Conservation (phyloP, 2,888 invertebrate species). For the Nysson spinosus region DNA sequence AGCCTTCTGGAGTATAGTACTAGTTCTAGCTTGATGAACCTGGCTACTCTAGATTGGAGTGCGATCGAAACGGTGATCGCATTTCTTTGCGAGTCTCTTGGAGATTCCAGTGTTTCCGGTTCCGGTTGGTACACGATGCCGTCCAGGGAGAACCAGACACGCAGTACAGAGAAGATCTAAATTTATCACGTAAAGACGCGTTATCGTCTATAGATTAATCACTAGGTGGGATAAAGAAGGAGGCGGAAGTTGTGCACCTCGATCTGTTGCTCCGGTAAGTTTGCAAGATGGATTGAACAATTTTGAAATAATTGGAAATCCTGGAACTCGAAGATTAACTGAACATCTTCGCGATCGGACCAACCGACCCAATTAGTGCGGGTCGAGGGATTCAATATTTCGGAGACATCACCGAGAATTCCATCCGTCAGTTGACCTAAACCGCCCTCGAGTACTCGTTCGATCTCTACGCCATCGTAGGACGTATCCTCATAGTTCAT, state of each 20-base stretch:
- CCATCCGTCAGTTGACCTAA: constrained; percentile 91
- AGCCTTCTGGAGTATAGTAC: constrained; percentile 91
- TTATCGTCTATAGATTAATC: too few relatives aligned
- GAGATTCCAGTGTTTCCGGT: constrained; percentile 82
- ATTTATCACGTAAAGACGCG: too few relatives aligned
- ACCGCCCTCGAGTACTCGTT: constrained; percentile 82
- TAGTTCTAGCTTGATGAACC: constrained; percentile 86
- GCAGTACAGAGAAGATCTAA: constrained; percentile 87
- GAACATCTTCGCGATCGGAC: constrained; percentile 85
- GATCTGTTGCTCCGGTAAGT: constrained; percentile 88
- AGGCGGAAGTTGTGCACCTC: too few relatives aligned
- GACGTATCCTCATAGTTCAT: constrained; percentile 85
- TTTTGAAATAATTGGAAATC: constrained; percentile 84
- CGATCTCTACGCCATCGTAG: constrained; percentile 84
- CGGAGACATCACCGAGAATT: constrained; percentile 81
- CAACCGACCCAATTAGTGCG: constrained; percentile 89
- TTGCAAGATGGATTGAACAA: constrained; percentile 70
- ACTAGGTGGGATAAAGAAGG: too few relatives aligned
- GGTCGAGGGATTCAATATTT: constrained; percentile 54
- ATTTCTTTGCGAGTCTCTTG: neutral
- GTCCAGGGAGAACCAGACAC: constrained; percentile 89
- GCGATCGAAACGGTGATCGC: constrained; percentile 79
- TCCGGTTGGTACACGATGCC: constrained; percentile 86
- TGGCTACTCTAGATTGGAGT: constrained; percentile 86
- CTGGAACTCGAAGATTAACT: constrained; percentile 90